Conservation (phyloP, 1,140 invertebrate species). For the Tetramorium parvispinum region DNA sequence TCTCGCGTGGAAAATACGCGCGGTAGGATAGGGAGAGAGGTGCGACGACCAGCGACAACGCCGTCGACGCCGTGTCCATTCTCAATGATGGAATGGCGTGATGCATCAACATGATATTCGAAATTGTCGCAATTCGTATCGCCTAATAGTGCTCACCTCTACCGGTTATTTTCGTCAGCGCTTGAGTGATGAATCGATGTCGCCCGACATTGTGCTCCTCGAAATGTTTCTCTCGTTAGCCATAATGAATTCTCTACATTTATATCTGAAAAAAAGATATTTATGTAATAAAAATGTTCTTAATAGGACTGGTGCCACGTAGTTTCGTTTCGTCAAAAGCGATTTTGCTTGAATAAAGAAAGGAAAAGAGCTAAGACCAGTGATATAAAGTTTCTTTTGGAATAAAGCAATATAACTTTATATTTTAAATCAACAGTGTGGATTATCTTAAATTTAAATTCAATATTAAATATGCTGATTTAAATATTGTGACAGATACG, state of each 20-base stretch:
- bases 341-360: not conserved
- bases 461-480: not conserved
- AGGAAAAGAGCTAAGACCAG: not conserved
- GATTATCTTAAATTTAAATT: not conserved
- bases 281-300: not conserved
- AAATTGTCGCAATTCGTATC: conserved; percentile 82
- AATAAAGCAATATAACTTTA: too few relatives aligned
- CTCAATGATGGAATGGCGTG: conserved; percentile 78
- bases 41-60: conserved; percentile 65
- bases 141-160: conserved; percentile 73
- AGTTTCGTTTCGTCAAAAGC: not conserved
- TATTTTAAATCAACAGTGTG: not conserved
- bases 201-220: conserved; percentile 51
- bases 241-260: not conserved
- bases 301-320: not conserved
- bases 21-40: conserved; percentile 64
- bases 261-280: not conserved
- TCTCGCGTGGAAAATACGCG: conserved; percentile 38
- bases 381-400: not conserved
- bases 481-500: not conserved
- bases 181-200: conserved; percentile 68
- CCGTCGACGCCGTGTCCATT: conserved; percentile 74
- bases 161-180: conserved; percentile 72
- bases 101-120: conserved; percentile 81
- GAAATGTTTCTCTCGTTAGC: conserved; percentile 43